These are phyloP conservation scores for Thamnophis elegans DNA, from an alignment of 2,797 vertebrate species.

Conservation along the genomic window DNA sequence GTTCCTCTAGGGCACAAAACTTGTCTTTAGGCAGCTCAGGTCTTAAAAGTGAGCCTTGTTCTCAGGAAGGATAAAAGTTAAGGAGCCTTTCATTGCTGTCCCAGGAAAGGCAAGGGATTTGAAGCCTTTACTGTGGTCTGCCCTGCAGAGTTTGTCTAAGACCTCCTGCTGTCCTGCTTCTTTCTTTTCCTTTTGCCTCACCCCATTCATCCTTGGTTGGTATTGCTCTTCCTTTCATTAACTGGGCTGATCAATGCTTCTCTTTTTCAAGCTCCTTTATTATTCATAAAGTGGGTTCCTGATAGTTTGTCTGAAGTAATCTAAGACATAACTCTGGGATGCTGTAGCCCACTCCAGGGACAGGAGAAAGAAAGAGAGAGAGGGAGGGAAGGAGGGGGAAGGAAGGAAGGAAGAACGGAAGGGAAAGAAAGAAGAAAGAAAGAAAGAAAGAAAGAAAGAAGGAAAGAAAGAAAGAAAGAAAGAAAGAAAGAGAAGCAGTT, in stretches of 20 bases:
- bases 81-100: background rate
- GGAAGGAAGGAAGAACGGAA: rapidly evolving
- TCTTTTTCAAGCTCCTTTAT: constrained; percentile 39
- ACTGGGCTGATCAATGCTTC: constrained; percentile 43
- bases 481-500: background rate
- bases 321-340: background rate
- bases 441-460: too few relatives aligned
- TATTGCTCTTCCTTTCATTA: constrained; percentile 24
- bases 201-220: background rate
- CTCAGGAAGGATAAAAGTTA: background rate
- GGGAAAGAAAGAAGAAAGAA: too few relatives aligned
- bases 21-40: background rate
- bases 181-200: background rate
- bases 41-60: background rate
- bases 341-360: constrained; percentile 7
- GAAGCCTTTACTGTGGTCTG: background rate
- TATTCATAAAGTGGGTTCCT: constrained; percentile 46
- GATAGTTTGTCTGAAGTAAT: constrained; percentile 46
- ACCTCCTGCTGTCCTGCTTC: background rate
- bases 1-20: background rate
- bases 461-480: background rate
- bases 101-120: background rate
- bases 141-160: background rate
- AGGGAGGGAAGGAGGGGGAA: background rate
- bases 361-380: background rate